These are phyloP conservation scores for Megalops cyprinoides DNA, from an alignment of 2,797 vertebrate species.

Conservation along the genomic window DNA sequence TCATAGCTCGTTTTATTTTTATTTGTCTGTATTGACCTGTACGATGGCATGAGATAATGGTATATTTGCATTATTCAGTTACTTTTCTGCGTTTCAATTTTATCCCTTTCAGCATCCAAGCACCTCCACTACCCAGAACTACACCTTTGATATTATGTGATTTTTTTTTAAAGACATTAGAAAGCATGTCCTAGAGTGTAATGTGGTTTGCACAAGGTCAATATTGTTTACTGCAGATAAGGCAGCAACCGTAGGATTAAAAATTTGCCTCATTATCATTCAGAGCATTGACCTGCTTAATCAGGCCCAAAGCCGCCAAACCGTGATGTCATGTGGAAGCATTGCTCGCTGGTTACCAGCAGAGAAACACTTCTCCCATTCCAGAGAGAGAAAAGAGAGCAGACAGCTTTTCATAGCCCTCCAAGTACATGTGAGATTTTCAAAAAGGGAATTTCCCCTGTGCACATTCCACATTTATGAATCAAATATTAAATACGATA, in stretches of 20 bases:
- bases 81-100: background rate
- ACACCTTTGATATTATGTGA: conserved; percentile 1
- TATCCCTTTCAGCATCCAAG: background rate
- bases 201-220: background rate
- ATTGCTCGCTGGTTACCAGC: background rate
- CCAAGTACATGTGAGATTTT: background rate
- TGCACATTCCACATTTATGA: background rate
- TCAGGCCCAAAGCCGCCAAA: background rate
- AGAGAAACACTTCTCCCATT: background rate
- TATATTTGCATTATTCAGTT: background rate
- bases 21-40: too few relatives aligned
- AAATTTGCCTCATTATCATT: conserved; percentile 7
- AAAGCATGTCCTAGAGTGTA: background rate
- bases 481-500: background rate
- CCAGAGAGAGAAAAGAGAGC: background rate
- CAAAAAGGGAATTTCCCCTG: background rate
- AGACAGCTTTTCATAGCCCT: background rate
- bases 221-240: conserved; percentile 18
- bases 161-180: background rate
- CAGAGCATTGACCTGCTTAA: conserved; percentile 11
- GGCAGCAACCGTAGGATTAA: conserved; percentile 4
- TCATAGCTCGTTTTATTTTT: too few relatives aligned
- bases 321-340: conserved; percentile 7
- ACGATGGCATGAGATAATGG: background rate
- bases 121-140: background rate